Percentiles rank a stretch among this genome's conserved stretches.
Evolutionary conservation across 2,888 invertebrate species (phyloP).

Genomic region (Zaprionus obscuricornis): DNA sequence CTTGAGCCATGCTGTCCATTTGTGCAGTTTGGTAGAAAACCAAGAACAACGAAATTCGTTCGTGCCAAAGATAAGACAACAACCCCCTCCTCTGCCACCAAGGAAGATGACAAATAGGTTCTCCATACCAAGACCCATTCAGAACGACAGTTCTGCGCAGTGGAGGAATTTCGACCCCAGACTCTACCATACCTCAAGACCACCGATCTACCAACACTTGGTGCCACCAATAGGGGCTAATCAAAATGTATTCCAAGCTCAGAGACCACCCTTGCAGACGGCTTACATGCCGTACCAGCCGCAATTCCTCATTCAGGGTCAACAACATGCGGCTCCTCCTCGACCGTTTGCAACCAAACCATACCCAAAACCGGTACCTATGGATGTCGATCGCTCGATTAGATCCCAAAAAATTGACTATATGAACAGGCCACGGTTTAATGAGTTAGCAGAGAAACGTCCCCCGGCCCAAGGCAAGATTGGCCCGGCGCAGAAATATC

Average conservation of each 20-base stretch:
- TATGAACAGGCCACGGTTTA: neutral
- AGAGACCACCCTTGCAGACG: too few relatives aligned
- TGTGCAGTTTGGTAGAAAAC: neutral
- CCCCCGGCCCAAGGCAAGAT: neutral
- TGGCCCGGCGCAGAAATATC: neutral
- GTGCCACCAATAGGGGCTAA: too few relatives aligned
- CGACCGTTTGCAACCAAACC: neutral
- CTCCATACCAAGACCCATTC: too few relatives aligned
- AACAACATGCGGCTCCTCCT: neutral
- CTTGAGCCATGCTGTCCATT: neutral
- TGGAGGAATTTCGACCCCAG: too few relatives aligned
- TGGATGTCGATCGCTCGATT: neutral
- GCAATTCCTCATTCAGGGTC: neutral
- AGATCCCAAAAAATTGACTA: neutral
- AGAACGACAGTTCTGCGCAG: too few relatives aligned
- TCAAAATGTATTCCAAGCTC: too few relatives aligned
- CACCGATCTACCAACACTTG: too few relatives aligned
- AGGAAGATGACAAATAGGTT: neutral
- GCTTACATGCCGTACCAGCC: too few relatives aligned
- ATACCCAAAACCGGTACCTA: neutral
- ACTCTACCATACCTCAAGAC: too few relatives aligned
- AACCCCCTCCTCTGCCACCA: neutral
- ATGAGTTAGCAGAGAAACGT: neutral
- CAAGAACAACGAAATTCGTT: neutral
- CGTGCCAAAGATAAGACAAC: neutral